Conservation (phyloP, 2,797 vertebrate genomes). For the Sitta carolinensis region DNA sequence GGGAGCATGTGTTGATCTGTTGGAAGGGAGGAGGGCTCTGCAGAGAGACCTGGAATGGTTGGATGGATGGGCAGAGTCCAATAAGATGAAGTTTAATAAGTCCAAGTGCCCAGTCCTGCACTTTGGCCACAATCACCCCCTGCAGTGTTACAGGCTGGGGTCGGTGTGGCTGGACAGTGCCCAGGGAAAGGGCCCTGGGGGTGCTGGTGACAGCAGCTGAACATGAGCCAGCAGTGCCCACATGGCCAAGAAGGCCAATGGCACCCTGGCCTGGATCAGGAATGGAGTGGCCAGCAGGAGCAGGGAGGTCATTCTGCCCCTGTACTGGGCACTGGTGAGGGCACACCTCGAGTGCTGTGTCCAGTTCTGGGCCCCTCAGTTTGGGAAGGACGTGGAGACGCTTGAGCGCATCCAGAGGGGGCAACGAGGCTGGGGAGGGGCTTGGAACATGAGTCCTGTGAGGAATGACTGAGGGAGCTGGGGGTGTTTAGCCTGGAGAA, state of each 20-base stretch:
- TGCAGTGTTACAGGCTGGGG: fast-evolving
- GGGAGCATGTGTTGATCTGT: fast-evolving
- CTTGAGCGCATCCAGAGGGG: neutral
- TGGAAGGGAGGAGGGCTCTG: neutral
- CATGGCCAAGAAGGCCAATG: too few relatives aligned
- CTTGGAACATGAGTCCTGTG: too few relatives aligned
- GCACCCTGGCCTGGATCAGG: neutral
- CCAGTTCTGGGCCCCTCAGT: too few relatives aligned
- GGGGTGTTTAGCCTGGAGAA: too few relatives aligned
- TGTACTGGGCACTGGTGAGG: fast-evolving
- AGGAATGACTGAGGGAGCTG: fast-evolving
- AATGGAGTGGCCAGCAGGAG: neutral
- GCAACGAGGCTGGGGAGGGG: neutral
- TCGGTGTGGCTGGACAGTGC: neutral
- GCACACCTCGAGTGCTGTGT: too few relatives aligned
- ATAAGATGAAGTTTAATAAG: fast-evolving
- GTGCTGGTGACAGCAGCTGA: neutral
- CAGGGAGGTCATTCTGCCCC: neutral
- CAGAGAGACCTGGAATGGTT: neutral
- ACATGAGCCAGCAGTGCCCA: neutral
- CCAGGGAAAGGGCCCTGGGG: neutral
- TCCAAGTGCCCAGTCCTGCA: neutral
- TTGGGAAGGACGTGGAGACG: too few relatives aligned
- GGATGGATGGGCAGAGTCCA: neutral
- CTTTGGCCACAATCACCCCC: neutral